phyloP scores from a whole-genome alignment of 2,888 invertebrate genomes.

The Ellobium chinense region DNA sequence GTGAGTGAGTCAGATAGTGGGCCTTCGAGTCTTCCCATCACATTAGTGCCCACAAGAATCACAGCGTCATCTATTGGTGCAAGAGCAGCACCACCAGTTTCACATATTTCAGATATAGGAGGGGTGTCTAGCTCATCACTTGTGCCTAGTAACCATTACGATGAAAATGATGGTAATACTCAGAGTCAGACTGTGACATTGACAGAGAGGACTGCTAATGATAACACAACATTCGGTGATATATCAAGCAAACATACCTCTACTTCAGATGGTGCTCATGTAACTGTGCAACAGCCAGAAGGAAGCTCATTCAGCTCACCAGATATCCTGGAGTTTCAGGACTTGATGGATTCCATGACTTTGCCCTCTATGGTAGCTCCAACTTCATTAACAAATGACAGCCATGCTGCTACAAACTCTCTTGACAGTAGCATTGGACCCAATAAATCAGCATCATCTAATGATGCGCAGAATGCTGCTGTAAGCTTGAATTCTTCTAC shows the following conservation, averaged over 20 bases:
- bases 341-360: conserved; percentile 41
- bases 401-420: neutral
- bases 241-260: too few species aligned
- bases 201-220: too few species aligned
- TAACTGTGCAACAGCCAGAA: too few species aligned
- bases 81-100: neutral
- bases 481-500: too few species aligned
- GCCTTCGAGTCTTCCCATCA: neutral
- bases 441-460: too few species aligned
- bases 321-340: conserved; percentile 35
- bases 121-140: neutral
- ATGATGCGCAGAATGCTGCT: too few species aligned
- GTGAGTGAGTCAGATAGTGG: neutral
- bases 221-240: too few species aligned
- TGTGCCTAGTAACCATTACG: neutral
- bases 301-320: too few species aligned
- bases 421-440: too few species aligned
- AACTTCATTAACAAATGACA: neutral
- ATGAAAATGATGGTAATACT: too few species aligned
- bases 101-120: neutral
- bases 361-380: neutral
- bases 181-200: too few species aligned
- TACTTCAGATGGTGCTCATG: too few species aligned
- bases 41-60: neutral
- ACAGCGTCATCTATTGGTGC: neutral